Conservation (phyloP, 1,140 invertebrate genomes). For the Pteromalus puparum region DNA sequence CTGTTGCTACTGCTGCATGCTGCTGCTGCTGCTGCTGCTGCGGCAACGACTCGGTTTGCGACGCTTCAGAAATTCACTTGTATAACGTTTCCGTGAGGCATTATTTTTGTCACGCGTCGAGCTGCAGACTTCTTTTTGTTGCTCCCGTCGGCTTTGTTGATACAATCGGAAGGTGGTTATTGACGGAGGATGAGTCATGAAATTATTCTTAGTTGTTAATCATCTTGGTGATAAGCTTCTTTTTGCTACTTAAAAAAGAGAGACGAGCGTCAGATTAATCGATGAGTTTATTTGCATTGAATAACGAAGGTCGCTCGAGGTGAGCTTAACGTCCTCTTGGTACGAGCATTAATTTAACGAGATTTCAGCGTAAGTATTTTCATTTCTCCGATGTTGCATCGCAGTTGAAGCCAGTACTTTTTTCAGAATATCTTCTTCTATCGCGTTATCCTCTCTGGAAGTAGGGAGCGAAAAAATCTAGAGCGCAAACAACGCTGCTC, state of each 20-base stretch:
- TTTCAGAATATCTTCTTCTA: background rate
- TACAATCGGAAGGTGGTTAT: background rate
- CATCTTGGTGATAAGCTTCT: background rate
- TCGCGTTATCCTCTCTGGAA: background rate
- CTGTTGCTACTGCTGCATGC: background rate
- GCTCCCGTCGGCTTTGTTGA: background rate
- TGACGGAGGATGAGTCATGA: background rate
- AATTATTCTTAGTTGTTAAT: background rate
- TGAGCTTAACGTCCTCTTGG: background rate
- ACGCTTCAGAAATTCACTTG: background rate
- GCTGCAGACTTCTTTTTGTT: too few relatives aligned
- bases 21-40: too few relatives aligned
- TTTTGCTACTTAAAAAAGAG: background rate
- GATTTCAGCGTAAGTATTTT: background rate
- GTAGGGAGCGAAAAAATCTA: background rate
- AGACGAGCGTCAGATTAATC: background rate
- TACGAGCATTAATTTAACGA: background rate
- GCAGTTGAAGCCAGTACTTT: background rate
- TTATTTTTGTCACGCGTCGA: background rate
- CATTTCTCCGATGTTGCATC: background rate
- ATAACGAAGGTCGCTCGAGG: background rate
- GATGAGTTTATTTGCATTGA: background rate
- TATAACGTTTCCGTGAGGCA: background rate
- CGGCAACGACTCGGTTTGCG: background rate
- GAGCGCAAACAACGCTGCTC: background rate